Conservation (phyloP, 30 jellyfish, hydroid and myxozoan species). For the Haliclystus octoradiatus region DNA sequence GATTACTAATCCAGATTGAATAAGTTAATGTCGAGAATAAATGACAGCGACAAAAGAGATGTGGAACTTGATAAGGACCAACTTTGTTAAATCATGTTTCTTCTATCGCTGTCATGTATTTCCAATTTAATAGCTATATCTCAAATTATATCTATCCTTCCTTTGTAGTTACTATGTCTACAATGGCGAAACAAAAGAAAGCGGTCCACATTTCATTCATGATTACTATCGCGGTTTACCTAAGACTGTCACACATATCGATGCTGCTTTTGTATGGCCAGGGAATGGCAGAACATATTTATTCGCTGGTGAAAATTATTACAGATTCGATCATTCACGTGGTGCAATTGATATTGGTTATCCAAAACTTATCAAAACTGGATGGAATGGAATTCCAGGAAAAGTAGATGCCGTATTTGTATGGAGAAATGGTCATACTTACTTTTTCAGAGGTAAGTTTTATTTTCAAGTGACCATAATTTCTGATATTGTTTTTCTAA, state of each 20-base stretch:
- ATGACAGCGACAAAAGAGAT: no score
- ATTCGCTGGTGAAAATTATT: slow-evolving; percentile 25
- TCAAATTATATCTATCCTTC: no score
- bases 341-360: slow-evolving; percentile 33
- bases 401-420: slow-evolving; percentile 62
- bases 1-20: no score
- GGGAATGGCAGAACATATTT: slow-evolving; percentile 57
- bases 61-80: no score
- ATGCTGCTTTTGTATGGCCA: slow-evolving; percentile 79
- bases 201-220: slow-evolving; percentile 51
- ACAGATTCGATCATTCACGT: not conserved
- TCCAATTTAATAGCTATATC: no score
- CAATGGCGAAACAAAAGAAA: not conserved
- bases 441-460: slow-evolving; percentile 73
- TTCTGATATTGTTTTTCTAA: no score
- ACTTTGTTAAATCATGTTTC: no score
- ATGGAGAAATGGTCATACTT: slow-evolving; percentile 76
- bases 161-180: slow-evolving; percentile 55
- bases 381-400: slow-evolving; percentile 78
- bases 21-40: no score
- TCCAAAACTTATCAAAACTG: slow-evolving; percentile 34
- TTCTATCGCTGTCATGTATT: no score
- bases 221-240: slow-evolving; percentile 59
- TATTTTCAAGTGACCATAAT: no score
- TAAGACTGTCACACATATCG: slow-evolving; percentile 34